These are phyloP conservation scores for Sebastes itinus DNA, from an alignment of 2,797 vertebrate species.

Conservation along the genomic window DNA sequence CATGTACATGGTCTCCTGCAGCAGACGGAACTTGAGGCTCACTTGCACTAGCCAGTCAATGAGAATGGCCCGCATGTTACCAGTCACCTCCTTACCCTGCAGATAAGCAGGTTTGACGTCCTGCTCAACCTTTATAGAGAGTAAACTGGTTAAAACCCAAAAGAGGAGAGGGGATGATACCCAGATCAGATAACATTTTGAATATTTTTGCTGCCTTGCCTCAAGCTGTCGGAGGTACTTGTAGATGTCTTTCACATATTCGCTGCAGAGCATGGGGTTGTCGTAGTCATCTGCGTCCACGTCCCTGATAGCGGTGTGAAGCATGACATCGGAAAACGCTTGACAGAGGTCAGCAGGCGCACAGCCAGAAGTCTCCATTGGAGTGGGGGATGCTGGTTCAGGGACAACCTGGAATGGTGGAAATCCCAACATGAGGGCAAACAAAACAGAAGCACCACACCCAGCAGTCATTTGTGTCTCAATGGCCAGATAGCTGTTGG, in stretches of 20 bases:
- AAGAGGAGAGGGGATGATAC: rapidly evolving
- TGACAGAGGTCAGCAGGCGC: conserved; percentile 78
- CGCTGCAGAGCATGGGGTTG: conserved; percentile 87
- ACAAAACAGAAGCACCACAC: background rate
- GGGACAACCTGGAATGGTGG: conserved; percentile 40
- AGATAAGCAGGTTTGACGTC: conserved; percentile 81
- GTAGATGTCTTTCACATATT: conserved; percentile 91
- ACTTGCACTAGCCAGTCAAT: conserved; percentile 92
- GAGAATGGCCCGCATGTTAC: conserved; percentile 88
- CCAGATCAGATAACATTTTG: background rate
- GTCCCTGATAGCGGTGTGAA: conserved; percentile 81
- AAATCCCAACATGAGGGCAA: background rate
- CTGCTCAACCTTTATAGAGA: conserved; percentile 68
- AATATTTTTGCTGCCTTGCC: conserved; percentile 59
- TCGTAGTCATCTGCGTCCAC: conserved; percentile 83
- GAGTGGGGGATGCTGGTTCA: conserved; percentile 73
- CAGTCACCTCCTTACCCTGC: conserved; percentile 82
- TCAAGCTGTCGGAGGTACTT: conserved; percentile 86
- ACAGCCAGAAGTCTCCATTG: conserved; percentile 83
- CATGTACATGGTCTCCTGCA: conserved; percentile 92
- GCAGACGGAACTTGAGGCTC: conserved; percentile 84
- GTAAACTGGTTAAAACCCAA: background rate
- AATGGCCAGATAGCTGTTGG: background rate
- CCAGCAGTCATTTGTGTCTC: background rate
- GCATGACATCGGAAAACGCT: conserved; percentile 86